A percentile compares a stretch with the other conserved stretches of the same genome.
Conservation (phyloP, 1,140 invertebrate species). For the Antheraea mylitta region DNA sequence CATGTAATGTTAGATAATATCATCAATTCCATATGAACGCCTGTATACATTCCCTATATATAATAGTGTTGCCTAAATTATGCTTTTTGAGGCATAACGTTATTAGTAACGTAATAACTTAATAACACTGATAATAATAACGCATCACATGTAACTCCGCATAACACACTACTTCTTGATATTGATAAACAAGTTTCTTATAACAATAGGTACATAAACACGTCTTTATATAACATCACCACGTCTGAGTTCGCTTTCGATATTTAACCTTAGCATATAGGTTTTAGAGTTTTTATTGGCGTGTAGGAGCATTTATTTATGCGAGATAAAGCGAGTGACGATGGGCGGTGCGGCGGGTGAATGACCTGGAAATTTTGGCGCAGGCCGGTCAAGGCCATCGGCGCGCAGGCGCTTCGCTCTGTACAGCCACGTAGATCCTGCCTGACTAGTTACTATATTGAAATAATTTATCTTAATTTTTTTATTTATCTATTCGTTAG, state of each 20-base stretch:
- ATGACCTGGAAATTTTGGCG: slow-evolving; percentile 77
- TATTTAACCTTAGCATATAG: slow-evolving; percentile 16
- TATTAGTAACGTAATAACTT: neutral
- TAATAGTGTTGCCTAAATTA: neutral
- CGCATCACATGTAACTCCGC: slow-evolving; percentile 24
- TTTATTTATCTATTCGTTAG: neutral
- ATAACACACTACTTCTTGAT: slow-evolving; percentile 36
- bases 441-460: neutral
- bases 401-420: slow-evolving; percentile 52
- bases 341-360: slow-evolving; percentile 68
- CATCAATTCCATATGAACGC: neutral
- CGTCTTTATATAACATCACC: slow-evolving; percentile 63
- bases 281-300: slow-evolving; percentile 15
- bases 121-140: slow-evolving; percentile 21
- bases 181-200: slow-evolving; percentile 72
- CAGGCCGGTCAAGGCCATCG: slow-evolving; percentile 74
- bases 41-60: neutral
- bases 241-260: slow-evolving; percentile 7
- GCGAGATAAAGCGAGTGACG: slow-evolving; percentile 62
- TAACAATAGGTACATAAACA: slow-evolving; percentile 55
- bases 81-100: neutral
- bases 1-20: too few species aligned
- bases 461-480: slow-evolving; percentile 2
- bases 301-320: slow-evolving; percentile 44
- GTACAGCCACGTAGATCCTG: slow-evolving; percentile 18